These are phyloP conservation scores for Brachyhypopomus occidentalis DNA, from an alignment of 2,113 vertebrate genomes.

Conservation along the genomic window DNA sequence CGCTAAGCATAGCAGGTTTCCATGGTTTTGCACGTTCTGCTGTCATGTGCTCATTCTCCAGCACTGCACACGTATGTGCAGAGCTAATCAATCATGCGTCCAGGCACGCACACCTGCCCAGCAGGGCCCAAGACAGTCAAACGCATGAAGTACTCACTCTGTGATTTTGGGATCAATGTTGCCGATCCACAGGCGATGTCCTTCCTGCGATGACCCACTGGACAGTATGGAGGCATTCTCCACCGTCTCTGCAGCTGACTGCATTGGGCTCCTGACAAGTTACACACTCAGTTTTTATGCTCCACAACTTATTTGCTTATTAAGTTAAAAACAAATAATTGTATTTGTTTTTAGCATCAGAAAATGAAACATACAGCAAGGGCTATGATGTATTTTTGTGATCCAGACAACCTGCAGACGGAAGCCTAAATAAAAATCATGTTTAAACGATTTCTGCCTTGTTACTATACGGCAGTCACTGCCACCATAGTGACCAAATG, in stretches of 20 bases:
- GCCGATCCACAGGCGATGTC: constrained; percentile 94
- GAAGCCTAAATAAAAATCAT: no score
- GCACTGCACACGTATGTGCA: constrained; percentile 48
- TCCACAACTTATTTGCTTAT: neutral
- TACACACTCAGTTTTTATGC: neutral
- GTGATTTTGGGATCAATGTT: constrained; percentile 97
- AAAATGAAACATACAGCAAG: no score
- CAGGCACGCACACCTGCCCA: constrained; percentile 14
- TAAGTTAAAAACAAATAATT: no score
- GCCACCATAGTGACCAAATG: no score
- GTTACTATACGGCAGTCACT: no score
- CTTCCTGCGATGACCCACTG: constrained; percentile 88
- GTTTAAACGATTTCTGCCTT: no score
- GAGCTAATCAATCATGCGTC: constrained; percentile 70
- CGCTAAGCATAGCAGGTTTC: constrained; percentile 71
- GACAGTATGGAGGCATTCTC: constrained; percentile 95
- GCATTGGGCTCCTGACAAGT: constrained; percentile 74
- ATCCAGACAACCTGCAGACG: no score
- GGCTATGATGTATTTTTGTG: no score
- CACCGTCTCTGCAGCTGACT: constrained; percentile 83
- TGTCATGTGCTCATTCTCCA: constrained; percentile 73
- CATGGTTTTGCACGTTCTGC: constrained; percentile 74
- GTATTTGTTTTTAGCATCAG: no score
- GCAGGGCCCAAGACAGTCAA: no score
- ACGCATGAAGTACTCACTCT: constrained; percentile 80